Conservation (phyloP, 1,140 invertebrate species). For the Hesperophylax magnus region DNA sequence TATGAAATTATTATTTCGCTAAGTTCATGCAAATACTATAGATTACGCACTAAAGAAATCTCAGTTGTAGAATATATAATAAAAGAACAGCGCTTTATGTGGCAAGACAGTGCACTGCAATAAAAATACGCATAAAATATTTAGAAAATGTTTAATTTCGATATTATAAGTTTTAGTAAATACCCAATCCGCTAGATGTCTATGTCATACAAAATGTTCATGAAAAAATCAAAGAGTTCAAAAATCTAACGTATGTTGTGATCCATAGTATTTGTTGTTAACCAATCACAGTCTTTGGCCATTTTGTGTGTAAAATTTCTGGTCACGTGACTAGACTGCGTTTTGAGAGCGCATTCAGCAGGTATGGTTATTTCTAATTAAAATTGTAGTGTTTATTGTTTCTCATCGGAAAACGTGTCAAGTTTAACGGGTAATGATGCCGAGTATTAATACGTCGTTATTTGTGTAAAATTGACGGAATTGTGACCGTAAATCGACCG, state of each 20-base stretch:
- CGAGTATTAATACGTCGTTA: conserved; percentile 23
- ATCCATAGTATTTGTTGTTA: neutral
- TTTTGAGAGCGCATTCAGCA: conserved; percentile 71
- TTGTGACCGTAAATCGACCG: conserved; percentile 57
- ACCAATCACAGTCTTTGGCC: conserved; percentile 45
- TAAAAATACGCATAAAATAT: too few relatives aligned
- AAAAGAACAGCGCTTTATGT: too few relatives aligned
- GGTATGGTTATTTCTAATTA: conserved; percentile 70
- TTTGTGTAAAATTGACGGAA: conserved; percentile 46
- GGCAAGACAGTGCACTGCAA: too few relatives aligned
- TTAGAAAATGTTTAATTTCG: too few relatives aligned
- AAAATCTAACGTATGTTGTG: too few relatives aligned
- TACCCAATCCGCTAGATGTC: too few relatives aligned
- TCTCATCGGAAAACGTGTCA: conserved; percentile 57
- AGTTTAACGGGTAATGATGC: conserved; percentile 39
- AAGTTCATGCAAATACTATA: neutral
- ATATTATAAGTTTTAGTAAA: too few relatives aligned
- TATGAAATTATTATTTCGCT: conserved; percentile 30
- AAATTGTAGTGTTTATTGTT: conserved; percentile 67
- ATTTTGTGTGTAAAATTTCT: conserved; percentile 50
- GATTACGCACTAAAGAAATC: too few relatives aligned
- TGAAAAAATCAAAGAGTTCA: too few relatives aligned
- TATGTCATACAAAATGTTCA: too few relatives aligned
- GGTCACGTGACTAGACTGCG: conserved; percentile 71
- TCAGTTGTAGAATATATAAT: too few relatives aligned